phyloP scores from a whole-genome alignment of 2,797 vertebrate species.

The Vultur gryphus region DNA sequence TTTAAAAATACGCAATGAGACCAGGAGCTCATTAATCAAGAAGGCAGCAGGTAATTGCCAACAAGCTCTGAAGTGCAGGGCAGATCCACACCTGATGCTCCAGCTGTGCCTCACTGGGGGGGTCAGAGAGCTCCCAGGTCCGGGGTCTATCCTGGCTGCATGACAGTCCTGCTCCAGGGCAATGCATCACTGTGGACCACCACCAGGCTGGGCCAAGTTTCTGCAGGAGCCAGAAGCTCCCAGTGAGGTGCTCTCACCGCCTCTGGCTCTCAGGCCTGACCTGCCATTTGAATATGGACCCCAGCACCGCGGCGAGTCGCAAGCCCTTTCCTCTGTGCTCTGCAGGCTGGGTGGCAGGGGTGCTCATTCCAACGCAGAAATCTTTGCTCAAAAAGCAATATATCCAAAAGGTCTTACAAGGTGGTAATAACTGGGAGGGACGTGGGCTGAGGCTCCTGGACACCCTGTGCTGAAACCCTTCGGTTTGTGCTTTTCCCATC shows the following conservation, averaged over 20 bases:
- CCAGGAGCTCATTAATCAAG: background rate
- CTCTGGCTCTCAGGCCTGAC: background rate
- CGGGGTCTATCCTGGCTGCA: background rate
- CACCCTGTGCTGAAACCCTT: background rate
- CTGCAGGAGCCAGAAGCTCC: background rate
- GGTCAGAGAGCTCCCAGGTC: background rate
- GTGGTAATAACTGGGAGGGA: background rate
- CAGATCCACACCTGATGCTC: background rate
- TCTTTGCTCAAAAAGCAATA: background rate
- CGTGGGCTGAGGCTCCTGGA: rapidly evolving
- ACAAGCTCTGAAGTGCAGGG: background rate
- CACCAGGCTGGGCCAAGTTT: background rate
- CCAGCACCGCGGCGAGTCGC: rapidly evolving
- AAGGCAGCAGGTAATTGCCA: background rate
- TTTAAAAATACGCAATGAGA: background rate
- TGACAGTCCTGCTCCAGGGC: background rate
- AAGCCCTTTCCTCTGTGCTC: background rate
- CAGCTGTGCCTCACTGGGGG: rapidly evolving
- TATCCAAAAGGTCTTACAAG: background rate
- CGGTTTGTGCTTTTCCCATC: background rate
- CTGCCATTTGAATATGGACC: background rate
- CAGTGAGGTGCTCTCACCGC: background rate
- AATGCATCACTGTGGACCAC: background rate
- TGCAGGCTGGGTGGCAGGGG: background rate
- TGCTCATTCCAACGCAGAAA: background rate